Percentiles rank a stretch among this genome's conserved stretches.
Evolutionary conservation across 2,113 vertebrate species (phyloP).

Genomic region (Cavia porcellus): DNA sequence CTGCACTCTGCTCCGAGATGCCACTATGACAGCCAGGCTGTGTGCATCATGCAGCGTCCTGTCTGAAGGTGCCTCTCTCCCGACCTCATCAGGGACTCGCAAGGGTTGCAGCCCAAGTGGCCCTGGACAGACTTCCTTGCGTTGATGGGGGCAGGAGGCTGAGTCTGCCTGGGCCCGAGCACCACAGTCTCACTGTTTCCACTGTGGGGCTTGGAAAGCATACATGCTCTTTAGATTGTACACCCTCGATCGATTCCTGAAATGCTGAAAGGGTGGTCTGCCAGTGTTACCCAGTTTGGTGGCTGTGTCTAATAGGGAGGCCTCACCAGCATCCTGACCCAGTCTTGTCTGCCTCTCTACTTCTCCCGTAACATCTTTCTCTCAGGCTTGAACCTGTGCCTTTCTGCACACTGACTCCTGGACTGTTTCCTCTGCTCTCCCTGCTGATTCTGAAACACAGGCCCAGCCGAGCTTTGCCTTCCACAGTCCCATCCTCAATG

Average conservation of each 20-base stretch:
- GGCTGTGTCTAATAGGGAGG: not conserved
- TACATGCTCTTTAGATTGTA: not conserved
- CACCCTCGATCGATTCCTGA: not conserved
- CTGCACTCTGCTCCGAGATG: too few relatives aligned
- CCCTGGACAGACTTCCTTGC: not conserved
- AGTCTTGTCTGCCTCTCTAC: not conserved
- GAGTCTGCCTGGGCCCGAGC: not conserved
- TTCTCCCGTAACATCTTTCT: not conserved
- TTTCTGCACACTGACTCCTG: not conserved
- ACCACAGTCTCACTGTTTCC: not conserved
- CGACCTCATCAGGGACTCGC: not conserved
- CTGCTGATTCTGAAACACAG: not conserved
- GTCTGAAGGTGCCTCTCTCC: not conserved
- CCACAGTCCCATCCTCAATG: not conserved
- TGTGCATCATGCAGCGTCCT: not conserved
- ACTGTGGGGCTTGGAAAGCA: not conserved
- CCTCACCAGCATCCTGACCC: not conserved
- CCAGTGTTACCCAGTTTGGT: not conserved
- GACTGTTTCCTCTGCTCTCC: not conserved
- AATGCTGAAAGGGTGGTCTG: not conserved
- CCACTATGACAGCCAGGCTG: not conserved
- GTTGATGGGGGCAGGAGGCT: not conserved
- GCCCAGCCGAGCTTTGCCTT: not conserved
- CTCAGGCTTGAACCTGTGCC: not conserved
- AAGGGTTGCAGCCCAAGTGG: not conserved